Conservation (phyloP, 2,797 vertebrate genomes). For the Cirrhinus mrigala region DNA sequence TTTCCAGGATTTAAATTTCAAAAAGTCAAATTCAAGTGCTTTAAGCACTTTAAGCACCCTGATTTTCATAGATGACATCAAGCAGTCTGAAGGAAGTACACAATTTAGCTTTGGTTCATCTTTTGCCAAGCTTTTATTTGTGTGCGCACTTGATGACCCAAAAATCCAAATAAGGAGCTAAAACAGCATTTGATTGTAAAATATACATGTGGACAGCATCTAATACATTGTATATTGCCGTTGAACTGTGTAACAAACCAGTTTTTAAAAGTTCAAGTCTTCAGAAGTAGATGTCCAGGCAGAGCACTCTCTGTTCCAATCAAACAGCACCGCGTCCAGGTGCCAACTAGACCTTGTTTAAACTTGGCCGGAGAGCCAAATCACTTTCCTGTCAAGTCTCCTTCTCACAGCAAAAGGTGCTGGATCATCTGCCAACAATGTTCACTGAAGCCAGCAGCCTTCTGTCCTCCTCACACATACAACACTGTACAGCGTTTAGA, state of each 20-base stretch:
- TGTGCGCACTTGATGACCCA: background rate
- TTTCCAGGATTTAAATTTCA: too few relatives aligned
- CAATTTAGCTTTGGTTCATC: background rate
- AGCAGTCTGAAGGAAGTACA: background rate
- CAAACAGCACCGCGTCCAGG: constrained; percentile 26
- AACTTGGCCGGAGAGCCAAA: constrained; percentile 40
- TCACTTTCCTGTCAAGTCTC: constrained; percentile 39
- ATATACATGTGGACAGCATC: background rate
- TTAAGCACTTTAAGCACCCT: too few relatives aligned
- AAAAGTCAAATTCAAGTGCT: too few relatives aligned
- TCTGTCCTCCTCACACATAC: constrained; percentile 6
- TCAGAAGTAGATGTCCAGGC: constrained; percentile 5
- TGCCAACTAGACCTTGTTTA: constrained; percentile 42
- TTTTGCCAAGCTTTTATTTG: background rate
- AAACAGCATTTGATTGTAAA: background rate
- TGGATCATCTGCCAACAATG: constrained; percentile 40
- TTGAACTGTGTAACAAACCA: background rate
- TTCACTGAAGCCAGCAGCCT: constrained; percentile 39
- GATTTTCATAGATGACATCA: background rate
- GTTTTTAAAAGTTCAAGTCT: background rate
- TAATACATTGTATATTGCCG: background rate
- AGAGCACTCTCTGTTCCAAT: constrained; percentile 33
- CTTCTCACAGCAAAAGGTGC: background rate
- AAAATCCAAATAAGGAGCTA: background rate
- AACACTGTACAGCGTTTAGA: background rate